Conservation (phyloP, 2,113 vertebrate species). For the Madoqua kirkii region DNA sequence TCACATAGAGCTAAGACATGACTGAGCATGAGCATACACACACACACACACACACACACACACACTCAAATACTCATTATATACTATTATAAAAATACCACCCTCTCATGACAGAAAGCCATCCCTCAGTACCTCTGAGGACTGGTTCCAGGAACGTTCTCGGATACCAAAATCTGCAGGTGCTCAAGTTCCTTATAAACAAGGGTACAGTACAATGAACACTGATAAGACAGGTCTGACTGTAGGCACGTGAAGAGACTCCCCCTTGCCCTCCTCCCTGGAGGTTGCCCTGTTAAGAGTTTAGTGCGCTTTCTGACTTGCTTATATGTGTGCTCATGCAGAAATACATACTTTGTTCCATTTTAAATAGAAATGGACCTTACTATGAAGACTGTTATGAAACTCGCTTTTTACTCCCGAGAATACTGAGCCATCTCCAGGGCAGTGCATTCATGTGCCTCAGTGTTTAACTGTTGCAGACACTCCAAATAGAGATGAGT, state of each 20-base stretch:
- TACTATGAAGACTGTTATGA: neutral
- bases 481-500: neutral
- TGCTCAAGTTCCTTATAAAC: neutral
- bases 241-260: neutral
- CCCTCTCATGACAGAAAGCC: neutral
- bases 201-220: neutral
- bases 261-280: neutral
- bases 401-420: neutral
- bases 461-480: neutral
- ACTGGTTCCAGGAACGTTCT: neutral
- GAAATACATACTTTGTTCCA: neutral
- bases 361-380: neutral
- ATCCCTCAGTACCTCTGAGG: neutral
- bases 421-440: neutral
- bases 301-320: neutral
- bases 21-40: neutral
- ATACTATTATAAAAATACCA: neutral
- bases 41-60: neutral
- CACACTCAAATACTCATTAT: neutral
- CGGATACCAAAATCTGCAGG: neutral
- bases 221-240: neutral
- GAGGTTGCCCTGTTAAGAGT: neutral
- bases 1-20: rapidly evolving
- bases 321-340: neutral
- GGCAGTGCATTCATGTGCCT: neutral